phyloP scores from a whole-genome alignment of 1,140 invertebrate species.

The Brachionus koreanus region DNA sequence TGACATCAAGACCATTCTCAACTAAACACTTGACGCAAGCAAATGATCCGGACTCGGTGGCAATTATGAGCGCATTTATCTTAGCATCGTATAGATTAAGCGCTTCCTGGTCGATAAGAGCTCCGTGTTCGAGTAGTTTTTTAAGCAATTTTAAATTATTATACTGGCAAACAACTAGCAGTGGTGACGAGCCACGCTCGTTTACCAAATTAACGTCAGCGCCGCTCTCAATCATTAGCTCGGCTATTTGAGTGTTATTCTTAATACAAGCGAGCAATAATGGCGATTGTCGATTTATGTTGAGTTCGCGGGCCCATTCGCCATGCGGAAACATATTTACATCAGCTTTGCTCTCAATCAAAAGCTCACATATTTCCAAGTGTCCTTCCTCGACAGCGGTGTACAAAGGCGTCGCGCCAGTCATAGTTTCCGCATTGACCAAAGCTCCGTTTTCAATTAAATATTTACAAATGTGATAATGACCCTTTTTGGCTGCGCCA shows the following conservation, averaged over 20 bases:
- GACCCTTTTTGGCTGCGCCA: conserved; percentile 44
- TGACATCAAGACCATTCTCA: conserved; percentile 33
- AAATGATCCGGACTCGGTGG: conserved; percentile 44
- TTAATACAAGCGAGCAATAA: conserved; percentile 44
- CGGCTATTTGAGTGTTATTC: conserved; percentile 32
- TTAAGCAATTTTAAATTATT: conserved; percentile 40
- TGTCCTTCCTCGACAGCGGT: conserved; percentile 81
- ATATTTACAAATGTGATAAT: conserved; percentile 40
- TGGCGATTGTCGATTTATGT: conserved; percentile 36
- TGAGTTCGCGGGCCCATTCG: conserved; percentile 36
- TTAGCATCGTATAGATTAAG: conserved; percentile 45
- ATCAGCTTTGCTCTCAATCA: conserved; percentile 34
- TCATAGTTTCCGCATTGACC: conserved; percentile 35
- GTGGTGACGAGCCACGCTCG: conserved; percentile 35
- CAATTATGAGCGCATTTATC: conserved; percentile 44
- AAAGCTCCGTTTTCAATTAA: conserved; percentile 42
- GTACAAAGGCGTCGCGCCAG: conserved; percentile 70
- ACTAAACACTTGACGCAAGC: conserved; percentile 34
- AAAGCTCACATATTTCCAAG: conserved; percentile 62
- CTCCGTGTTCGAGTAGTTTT: conserved; percentile 13
- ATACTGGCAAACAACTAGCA: conserved; percentile 42
- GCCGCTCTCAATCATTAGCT: conserved; percentile 16
- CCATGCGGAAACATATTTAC: conserved; percentile 32
- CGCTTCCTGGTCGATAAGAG: conserved; percentile 2
- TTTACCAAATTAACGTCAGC: conserved; percentile 37